Evolutionary conservation across 2,888 invertebrate genomes (phyloP), one percentile per base, ranked within the genome.

Genomic region (Parnassius apollo): DNA sequence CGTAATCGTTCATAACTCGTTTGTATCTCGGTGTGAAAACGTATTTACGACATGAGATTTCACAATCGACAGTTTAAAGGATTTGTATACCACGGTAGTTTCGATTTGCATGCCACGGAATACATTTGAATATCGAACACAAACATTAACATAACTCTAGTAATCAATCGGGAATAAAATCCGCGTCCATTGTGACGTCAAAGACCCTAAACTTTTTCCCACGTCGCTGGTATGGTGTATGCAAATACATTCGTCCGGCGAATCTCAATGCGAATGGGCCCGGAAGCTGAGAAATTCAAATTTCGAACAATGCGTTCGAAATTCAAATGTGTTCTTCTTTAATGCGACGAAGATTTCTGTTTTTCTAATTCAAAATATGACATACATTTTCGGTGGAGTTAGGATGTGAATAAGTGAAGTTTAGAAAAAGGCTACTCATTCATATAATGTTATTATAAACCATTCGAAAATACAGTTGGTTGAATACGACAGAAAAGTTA

Each of bases 251-350:
- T 66, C 71, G 71, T 72, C 70, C 71, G 71, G 69, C 35, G 69
- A 72, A 59, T 62, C 64, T 64, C 75, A 63, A 63, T 77, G 76
- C 73, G 76, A 75, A 73, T 71, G 68, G 52, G 53, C 66, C 74
- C 77, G 78, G 80, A 78, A 78, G 78, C 76, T 71, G 71, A 76
- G 73, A 76, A 78, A 81, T 82, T 80, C 70, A 80, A 81, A 80
- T 80, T 79, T 74, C 62, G 74, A 77, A 75, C 71, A 72, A 71
- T 72, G 70, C 66, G 65, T 61, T 11, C 22, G 35, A 35, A 35
- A 35, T 35, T 35, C 7, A 35, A 35, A 35, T 35, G 35, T 35
- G 35, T 35, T 35, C 35, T 35, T 42, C 57, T 25, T 51, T 46
- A 51, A 35, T 52, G n/a, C 42, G n/a, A 53, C 22, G 18, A 50